A percentile compares a stretch with the other conserved stretches of the same genome.
Conservation (phyloP, 2,113 vertebrate species). For the Picathartes gymnocephalus region DNA sequence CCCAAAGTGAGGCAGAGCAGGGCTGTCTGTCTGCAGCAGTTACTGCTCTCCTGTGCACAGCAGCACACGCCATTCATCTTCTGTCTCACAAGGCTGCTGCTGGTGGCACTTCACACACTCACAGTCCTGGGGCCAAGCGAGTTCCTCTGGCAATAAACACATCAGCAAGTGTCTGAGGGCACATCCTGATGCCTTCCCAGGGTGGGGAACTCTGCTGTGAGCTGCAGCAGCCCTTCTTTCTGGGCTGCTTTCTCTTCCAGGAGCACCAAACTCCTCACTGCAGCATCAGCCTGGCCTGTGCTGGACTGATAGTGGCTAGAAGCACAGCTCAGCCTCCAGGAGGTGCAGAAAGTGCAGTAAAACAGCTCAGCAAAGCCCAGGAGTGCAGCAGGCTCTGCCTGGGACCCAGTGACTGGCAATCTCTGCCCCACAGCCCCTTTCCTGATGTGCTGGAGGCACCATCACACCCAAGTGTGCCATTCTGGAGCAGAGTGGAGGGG, state of each 20-base stretch:
- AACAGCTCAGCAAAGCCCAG: background rate
- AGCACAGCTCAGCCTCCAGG: background rate
- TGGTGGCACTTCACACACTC: background rate
- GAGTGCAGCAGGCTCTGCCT: background rate
- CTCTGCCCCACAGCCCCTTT: background rate
- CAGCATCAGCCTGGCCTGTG: background rate
- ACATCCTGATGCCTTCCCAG: background rate
- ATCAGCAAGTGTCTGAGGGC: background rate
- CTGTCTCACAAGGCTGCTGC: background rate
- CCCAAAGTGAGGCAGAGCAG: background rate
- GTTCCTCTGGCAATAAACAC: background rate
- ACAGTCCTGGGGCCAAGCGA: background rate
- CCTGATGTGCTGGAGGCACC: background rate
- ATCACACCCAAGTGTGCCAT: rapidly evolving
- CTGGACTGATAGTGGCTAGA: background rate
- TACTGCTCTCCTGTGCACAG: constrained; percentile 22
- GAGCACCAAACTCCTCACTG: background rate
- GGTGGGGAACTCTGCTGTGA: background rate
- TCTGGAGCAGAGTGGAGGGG: background rate
- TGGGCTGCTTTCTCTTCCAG: background rate
- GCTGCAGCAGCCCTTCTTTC: background rate
- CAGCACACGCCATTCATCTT: background rate
- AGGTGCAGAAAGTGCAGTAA: background rate
- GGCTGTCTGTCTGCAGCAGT: background rate
- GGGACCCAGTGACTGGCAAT: background rate